Evolutionary conservation across 2,113 vertebrate species (phyloP).

Genomic region (Scomber japonicus): DNA sequence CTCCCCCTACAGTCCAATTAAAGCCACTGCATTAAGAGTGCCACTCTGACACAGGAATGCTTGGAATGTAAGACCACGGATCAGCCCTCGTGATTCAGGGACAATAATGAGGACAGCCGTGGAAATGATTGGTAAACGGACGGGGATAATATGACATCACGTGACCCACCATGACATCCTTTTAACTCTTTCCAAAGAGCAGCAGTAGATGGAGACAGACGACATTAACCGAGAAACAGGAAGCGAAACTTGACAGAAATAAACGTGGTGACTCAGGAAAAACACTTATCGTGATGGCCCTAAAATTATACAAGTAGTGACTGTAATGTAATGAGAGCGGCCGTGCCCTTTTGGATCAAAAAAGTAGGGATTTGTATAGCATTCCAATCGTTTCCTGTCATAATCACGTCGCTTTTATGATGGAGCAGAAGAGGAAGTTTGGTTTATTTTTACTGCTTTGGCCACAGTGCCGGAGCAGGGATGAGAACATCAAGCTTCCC

Average conservation of each 20-base stretch:
- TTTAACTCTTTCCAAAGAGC: conserved; percentile 8
- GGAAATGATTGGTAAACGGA: conserved; percentile 15
- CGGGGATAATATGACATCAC: background rate
- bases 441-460: conserved; percentile 54
- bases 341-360: background rate
- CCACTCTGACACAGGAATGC: conserved; percentile 37
- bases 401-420: conserved; percentile 4
- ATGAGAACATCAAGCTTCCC: conserved; percentile 46
- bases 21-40: background rate
- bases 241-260: background rate
- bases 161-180: background rate
- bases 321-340: background rate
- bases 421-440: conserved; percentile 29
- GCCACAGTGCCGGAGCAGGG: conserved; percentile 8
- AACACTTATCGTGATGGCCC: conserved; percentile 24
- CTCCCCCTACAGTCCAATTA: conserved; percentile 58
- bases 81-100: background rate
- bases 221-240: background rate
- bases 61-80: conserved; percentile 48
- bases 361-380: background rate
- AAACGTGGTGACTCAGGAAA: conserved; percentile 46
- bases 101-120: background rate
- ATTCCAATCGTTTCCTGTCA: conserved; percentile 4
- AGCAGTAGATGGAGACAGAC: conserved; percentile 62
- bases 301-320: background rate